Percentiles rank a stretch among this genome's conserved stretches.
These are phyloP conservation scores for Alectura lathami DNA, from an alignment of 2,113 vertebrate species.

Conservation along the genomic window DNA sequence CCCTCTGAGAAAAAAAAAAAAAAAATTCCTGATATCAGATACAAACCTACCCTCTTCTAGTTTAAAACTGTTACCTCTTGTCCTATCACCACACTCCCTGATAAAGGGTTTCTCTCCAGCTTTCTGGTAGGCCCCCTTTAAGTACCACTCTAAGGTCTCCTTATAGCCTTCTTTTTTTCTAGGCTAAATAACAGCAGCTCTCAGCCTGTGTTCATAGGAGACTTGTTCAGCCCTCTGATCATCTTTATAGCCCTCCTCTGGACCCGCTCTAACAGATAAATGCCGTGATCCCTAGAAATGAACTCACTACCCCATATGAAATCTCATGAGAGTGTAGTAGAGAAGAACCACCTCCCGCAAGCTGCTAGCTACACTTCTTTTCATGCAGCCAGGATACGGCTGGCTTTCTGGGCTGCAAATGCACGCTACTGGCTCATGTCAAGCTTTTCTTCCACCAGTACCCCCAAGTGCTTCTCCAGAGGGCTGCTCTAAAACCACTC, in stretches of 20 bases:
- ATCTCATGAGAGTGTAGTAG: not conserved
- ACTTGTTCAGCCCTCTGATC: not conserved
- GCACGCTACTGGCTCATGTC: not conserved
- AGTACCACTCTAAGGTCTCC: not conserved
- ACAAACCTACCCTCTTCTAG: not conserved
- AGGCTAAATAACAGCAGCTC: not conserved
- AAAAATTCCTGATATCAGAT: too few species aligned
- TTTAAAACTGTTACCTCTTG: not conserved
- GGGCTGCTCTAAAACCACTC: not conserved
- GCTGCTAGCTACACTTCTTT: not conserved
- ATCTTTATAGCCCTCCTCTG: not conserved
- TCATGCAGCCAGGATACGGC: not conserved
- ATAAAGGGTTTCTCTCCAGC: not conserved
- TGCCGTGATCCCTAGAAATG: not conserved
- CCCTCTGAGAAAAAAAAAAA: too few species aligned
- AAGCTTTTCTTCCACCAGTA: not conserved
- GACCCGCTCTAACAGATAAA: not conserved
- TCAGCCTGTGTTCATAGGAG: not conserved
- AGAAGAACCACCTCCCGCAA: not conserved
- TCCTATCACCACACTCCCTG: not conserved
- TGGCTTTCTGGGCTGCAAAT: not conserved
- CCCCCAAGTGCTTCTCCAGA: not conserved
- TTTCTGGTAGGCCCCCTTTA: not conserved
- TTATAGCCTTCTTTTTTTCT: not conserved
- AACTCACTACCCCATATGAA: not conserved